A percentile compares a stretch with the other conserved stretches of the same genome.
phyloP scores from a whole-genome alignment of 2,113 vertebrate genomes.

The Anguilla japonica region DNA sequence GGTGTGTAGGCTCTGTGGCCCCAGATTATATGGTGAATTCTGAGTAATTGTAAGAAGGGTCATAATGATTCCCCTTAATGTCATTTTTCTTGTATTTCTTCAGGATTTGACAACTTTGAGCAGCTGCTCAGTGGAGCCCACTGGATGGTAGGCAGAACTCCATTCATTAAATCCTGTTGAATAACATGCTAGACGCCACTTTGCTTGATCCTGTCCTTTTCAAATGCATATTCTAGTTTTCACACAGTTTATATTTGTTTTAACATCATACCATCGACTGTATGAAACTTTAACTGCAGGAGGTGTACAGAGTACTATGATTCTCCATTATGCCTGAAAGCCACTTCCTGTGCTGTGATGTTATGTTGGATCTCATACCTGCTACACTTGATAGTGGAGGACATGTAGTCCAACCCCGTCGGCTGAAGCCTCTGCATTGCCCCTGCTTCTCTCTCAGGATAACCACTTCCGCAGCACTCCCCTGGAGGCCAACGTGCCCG shows the following conservation, averaged over 20 bases:
- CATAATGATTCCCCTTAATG: not conserved
- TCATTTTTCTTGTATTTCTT: slow-evolving; percentile 5
- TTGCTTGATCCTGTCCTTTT: not conserved
- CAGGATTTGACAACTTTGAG: slow-evolving; percentile 85
- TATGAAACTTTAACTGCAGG: not conserved
- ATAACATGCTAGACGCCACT: not conserved
- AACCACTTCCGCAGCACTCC: slow-evolving; percentile 86
- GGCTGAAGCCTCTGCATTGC: not conserved
- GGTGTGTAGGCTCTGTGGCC: not conserved
- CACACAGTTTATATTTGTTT: not conserved
- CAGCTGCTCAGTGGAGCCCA: slow-evolving; percentile 89
- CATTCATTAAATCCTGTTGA: not conserved
- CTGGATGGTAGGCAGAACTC: slow-evolving; percentile 87
- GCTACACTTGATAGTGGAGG: not conserved
- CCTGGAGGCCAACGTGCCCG: slow-evolving; percentile 85
- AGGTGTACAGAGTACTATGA: not conserved
- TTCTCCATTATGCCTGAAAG: not conserved
- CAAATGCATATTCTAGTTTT: not conserved
- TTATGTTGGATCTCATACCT: not conserved
- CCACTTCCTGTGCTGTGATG: not conserved
- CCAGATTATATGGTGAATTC: not conserved
- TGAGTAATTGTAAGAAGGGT: not conserved
- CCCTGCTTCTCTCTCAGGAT: slow-evolving; percentile 69
- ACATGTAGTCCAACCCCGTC: not conserved
- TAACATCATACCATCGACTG: not conserved